Evolutionary conservation across 2,888 invertebrate species (phyloP).

Genomic region (Drosophila maculinotata): DNA sequence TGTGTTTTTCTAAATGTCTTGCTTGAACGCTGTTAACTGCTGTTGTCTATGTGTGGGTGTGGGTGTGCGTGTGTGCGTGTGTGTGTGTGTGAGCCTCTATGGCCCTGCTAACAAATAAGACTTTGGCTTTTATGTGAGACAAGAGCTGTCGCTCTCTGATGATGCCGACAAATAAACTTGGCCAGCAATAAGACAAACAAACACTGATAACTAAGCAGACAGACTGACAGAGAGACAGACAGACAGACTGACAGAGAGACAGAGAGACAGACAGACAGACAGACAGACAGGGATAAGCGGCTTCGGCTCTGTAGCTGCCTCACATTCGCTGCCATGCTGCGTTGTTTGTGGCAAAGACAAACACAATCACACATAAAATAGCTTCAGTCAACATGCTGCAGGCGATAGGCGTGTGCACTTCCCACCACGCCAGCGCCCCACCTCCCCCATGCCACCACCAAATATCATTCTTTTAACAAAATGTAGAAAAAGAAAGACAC

Average conservation of each 20-base stretch:
- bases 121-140: slow-evolving; percentile 38
- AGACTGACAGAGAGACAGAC: background rate
- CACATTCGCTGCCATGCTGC: slow-evolving; percentile 3
- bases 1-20: slow-evolving; percentile 34
- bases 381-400: slow-evolving; percentile 43
- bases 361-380: slow-evolving; percentile 64
- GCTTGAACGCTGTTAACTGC: slow-evolving; percentile 46
- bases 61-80: background rate
- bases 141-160: slow-evolving; percentile 10
- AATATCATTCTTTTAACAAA: slow-evolving; percentile 20
- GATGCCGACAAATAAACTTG: slow-evolving; percentile 53
- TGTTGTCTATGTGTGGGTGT: background rate
- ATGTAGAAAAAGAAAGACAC: slow-evolving; percentile 21
- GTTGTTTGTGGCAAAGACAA: slow-evolving; percentile 62
- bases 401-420: slow-evolving; percentile 8
- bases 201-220: slow-evolving; percentile 23
- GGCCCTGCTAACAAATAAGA: slow-evolving; percentile 42
- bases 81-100: background rate
- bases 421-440: background rate
- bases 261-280: slow-evolving; percentile 3
- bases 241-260: background rate
- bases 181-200: slow-evolving; percentile 45
- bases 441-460: background rate
- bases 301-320: slow-evolving; percentile 13
- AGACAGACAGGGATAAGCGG: slow-evolving; percentile 46